phyloP scores from a whole-genome alignment of 30 jellyfish, hydroid and myxozoan genomes.

The Kudoa iwatai region DNA sequence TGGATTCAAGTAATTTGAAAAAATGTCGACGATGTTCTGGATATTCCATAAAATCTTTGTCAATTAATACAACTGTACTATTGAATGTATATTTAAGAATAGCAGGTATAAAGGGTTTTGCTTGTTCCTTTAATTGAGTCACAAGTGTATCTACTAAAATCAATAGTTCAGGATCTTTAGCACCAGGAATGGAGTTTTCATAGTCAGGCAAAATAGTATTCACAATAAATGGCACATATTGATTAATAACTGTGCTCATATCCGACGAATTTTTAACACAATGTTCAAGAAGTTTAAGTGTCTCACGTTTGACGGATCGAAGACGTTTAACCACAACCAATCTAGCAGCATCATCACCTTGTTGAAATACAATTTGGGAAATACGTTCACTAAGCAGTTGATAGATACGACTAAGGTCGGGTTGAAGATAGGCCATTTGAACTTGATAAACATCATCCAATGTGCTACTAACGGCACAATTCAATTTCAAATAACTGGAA shows the following conservation, averaged over 20 bases:
- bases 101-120: slow-evolving; percentile 33
- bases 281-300: slow-evolving; percentile 27
- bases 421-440: slow-evolving; percentile 1
- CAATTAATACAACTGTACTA: slow-evolving; percentile 49
- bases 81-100: slow-evolving; percentile 62
- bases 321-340: slow-evolving; percentile 37
- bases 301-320: slow-evolving; percentile 67
- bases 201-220: slow-evolving; percentile 64
- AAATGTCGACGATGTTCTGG: slow-evolving; percentile 90
- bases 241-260: slow-evolving; percentile 60
- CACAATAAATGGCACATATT: slow-evolving; percentile 40
- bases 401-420: slow-evolving; percentile 57
- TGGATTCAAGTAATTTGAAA: slow-evolving; percentile 45
- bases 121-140: slow-evolving; percentile 16
- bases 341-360: slow-evolving; percentile 64
- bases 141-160: slow-evolving; percentile 50
- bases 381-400: slow-evolving; percentile 57
- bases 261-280: too few species aligned
- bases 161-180: slow-evolving; percentile 79
- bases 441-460: background rate
- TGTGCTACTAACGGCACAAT: background rate
- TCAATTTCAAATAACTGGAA: too few species aligned
- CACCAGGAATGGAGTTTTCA: slow-evolving; percentile 48
- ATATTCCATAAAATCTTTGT: slow-evolving; percentile 66
- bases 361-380: slow-evolving; percentile 49